A percentile compares a stretch with the other conserved stretches of the same genome.
phyloP scores from a whole-genome alignment of 1,140 invertebrate species.

The Chymomyza costata region DNA sequence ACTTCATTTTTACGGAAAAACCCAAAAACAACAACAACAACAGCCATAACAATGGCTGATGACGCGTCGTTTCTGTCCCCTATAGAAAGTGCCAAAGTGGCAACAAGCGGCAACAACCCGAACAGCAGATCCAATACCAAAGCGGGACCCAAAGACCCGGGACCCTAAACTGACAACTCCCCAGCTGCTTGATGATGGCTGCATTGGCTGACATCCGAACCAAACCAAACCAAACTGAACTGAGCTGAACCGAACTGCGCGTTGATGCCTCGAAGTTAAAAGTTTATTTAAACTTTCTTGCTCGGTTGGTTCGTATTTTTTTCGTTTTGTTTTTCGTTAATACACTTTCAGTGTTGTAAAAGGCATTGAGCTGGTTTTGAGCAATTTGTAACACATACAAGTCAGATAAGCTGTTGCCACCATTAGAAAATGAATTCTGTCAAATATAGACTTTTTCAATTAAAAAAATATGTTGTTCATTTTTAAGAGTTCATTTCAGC shows the following conservation, averaged over 20 bases:
- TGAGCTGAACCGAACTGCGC: slow-evolving; percentile 63
- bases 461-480: no score
- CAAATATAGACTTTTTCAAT: no score
- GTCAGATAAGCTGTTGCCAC: no score
- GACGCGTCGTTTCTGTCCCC: slow-evolving; percentile 41
- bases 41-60: slow-evolving; percentile 43
- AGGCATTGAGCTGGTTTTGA: no score
- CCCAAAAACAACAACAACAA: slow-evolving; percentile 11
- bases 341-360: no score
- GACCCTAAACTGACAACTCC: slow-evolving; percentile 59
- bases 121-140: slow-evolving; percentile 5
- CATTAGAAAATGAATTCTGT: no score
- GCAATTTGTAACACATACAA: no score
- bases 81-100: slow-evolving; percentile 55
- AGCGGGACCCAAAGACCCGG: slow-evolving; percentile 16
- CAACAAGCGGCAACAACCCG: slow-evolving; percentile 51
- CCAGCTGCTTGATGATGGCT: slow-evolving; percentile 41
- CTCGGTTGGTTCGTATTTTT: slow-evolving; percentile 6
- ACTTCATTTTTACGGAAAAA: slow-evolving; percentile 60
- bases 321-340: slow-evolving; percentile 38
- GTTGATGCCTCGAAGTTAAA: slow-evolving; percentile 61
- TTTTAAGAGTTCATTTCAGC: no score
- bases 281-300: slow-evolving; percentile 65
- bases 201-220: slow-evolving; percentile 66
- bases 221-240: no score